phyloP scores from a whole-genome alignment of 2,797 vertebrate genomes.

The Argentina silus region DNA sequence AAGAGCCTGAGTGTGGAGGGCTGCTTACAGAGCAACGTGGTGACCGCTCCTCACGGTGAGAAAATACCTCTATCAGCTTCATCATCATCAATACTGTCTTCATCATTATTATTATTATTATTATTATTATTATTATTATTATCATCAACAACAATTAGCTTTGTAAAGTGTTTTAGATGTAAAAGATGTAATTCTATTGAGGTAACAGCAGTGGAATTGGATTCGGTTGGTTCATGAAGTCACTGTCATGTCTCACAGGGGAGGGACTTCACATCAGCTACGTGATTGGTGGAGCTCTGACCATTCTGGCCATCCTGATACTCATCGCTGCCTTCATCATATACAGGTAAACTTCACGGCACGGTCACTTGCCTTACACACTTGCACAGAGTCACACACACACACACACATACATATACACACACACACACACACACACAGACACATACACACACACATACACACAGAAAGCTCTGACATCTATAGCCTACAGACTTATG shows the following conservation, averaged over 20 bases:
- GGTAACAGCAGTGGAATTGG: neutral
- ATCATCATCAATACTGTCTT: neutral
- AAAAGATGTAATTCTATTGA: too few species aligned
- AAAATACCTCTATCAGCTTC: neutral
- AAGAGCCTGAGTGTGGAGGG: constrained; percentile 77
- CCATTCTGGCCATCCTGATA: constrained; percentile 89
- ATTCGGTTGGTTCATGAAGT: neutral
- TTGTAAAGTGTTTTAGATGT: too few species aligned
- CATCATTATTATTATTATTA: neutral
- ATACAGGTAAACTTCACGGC: constrained; percentile 85
- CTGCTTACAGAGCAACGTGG: constrained; percentile 80
- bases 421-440: too few species aligned
- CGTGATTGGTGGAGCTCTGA: constrained; percentile 90
- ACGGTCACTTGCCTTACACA: neutral
- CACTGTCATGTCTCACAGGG: constrained; percentile 67
- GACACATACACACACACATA: too few species aligned
- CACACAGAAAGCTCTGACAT: too few species aligned
- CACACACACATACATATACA: too few species aligned
- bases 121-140: neutral
- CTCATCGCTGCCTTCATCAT: constrained; percentile 90
- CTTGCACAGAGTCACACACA: too few species aligned
- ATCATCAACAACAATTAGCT: too few species aligned
- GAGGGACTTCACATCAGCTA: constrained; percentile 94
- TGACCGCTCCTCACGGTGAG: constrained; percentile 89
- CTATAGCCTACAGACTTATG: neutral